Base-by-base conservation (phyloP, 1,140 invertebrate species). In the Drosophila miranda region DNA sequence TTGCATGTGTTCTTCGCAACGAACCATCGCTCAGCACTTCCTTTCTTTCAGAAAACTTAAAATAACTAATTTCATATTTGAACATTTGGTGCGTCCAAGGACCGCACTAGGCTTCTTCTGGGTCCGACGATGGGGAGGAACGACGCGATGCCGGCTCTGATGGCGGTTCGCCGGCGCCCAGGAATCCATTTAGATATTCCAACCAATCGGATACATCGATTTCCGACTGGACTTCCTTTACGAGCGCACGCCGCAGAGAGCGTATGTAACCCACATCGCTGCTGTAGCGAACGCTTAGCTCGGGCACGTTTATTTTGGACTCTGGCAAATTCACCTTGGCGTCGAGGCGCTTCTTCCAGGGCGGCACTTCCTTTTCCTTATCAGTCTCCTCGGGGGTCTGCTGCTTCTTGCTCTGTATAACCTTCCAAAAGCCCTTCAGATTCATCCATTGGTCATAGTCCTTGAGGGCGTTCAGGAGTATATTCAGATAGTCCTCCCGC, bases 361-460 rank as follows among this genome's bases (percentile, higher is more conserved):
- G 86, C 30, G 52, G 81, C 13, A 72, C 68, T n/a, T 84, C 82
- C 51, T 74, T 76, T 28, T 84, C 55, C 68, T 86, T 86, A 3
- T 81, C 74, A 13, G 78, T 74, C 5, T 1, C 16, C 16, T 16
- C 16, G 16, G 16, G 16, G 0, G 69, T 34, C 21, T 86, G 82
- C 13, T 46, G 55, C 14, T 62, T 23, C 56, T 77, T 87, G 38
- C 43, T 63, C 48, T 75, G 78, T 1, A 87, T 45, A 6, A 56
- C 81, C 8, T 68, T 81, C 82, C 78, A 86, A 16, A 74, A 86
- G 1, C 57, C 51, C 1, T 38, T 14, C 3, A 87, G 23, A 28
- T 78, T 63, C 11, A 75, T 16, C 81, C 81, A 86, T 6, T 41
- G 1, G 7, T 75, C 73, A 28, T 75, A 86, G 23, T 86, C 82